phyloP scores from a whole-genome alignment of 2,113 vertebrate species.

The Sorex fumeus region DNA sequence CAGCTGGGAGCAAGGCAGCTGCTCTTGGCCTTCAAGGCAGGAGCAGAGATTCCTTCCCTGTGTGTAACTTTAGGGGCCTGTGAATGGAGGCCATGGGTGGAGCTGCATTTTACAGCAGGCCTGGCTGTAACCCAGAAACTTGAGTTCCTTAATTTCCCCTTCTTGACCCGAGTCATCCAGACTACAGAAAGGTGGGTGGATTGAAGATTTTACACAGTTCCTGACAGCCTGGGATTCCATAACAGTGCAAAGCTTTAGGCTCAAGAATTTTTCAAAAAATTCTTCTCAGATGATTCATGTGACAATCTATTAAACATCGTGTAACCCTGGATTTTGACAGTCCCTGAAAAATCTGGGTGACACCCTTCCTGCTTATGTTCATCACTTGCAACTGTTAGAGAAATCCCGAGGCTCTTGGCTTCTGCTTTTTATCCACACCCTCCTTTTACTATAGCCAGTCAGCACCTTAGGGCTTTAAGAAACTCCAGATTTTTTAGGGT shows the following conservation, averaged over 20 bases:
- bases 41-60: constrained; percentile 38
- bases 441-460: not conserved
- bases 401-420: not conserved
- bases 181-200: constrained; percentile 35
- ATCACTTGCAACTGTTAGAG: not conserved
- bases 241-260: constrained; percentile 8
- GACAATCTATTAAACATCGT: constrained; percentile 16
- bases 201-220: constrained; percentile 13
- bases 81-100: not conserved
- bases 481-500: not conserved
- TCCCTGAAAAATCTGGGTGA: constrained; percentile 35
- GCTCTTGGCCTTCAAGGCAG: not conserved
- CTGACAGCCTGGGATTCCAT: constrained; percentile 33
- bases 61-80: constrained; percentile 26
- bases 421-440: not conserved
- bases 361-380: constrained; percentile 5
- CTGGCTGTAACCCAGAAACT: constrained; percentile 2
- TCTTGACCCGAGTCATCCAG: not conserved
- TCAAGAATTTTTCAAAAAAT: constrained; percentile 59
- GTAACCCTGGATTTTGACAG: constrained; percentile 14
- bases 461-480: not conserved
- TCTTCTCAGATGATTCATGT: constrained; percentile 65
- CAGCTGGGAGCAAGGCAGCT: constrained; percentile 8
- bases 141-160: constrained; percentile 22
- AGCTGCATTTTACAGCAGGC: not conserved